These are phyloP conservation scores for Drosophila leonis DNA, from an alignment of 2,888 invertebrate species.

Conservation along the genomic window DNA sequence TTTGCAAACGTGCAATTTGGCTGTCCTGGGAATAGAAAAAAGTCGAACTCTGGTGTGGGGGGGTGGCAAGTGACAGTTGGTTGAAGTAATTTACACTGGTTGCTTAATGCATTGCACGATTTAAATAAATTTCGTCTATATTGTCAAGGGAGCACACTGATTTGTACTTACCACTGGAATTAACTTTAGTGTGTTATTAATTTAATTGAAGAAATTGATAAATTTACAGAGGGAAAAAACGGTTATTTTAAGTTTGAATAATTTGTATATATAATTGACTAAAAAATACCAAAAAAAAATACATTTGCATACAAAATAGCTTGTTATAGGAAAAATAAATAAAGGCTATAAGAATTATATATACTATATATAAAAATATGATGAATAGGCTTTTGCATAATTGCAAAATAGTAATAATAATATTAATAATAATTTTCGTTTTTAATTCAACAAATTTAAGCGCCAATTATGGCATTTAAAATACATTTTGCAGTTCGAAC, in stretches of 20 bases:
- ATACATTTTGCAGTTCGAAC: no score
- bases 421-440: no score
- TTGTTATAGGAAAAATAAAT: no score
- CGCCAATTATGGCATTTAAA: no score
- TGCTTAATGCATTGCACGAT: constrained; percentile 46
- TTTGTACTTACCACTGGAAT: background rate
- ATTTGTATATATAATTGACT: background rate
- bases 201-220: background rate
- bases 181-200: background rate
- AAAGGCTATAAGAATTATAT: no score
- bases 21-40: background rate
- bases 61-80: constrained; percentile 52
- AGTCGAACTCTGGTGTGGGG: constrained; percentile 1
- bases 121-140: constrained; percentile 24
- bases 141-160: background rate
- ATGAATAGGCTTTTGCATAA: no score
- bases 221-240: background rate
- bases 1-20: no score
- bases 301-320: no score
- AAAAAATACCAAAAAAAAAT: background rate
- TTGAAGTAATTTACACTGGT: constrained; percentile 69
- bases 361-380: no score
- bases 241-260: background rate
- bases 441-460: no score
- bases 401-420: no score